Conservation (phyloP, 2,113 vertebrate species). For the Nibea coibor region DNA sequence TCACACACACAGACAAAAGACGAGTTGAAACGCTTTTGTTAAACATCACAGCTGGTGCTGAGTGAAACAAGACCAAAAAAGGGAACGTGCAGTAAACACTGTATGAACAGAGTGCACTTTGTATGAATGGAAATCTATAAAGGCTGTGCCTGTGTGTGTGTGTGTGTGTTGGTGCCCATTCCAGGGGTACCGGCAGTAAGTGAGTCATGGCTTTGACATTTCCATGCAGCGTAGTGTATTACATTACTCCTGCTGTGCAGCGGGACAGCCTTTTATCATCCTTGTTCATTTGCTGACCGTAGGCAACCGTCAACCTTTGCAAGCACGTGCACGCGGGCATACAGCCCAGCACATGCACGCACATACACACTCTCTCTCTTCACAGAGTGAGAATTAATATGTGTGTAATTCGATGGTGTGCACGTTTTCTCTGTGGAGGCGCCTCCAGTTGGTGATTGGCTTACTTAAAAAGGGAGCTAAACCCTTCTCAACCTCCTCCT, state of each 20-base stretch:
- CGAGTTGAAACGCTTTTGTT: constrained; percentile 73
- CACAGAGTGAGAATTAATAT: not conserved
- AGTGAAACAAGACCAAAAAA: constrained; percentile 72
- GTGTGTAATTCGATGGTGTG: not conserved
- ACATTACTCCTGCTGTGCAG: constrained; percentile 64
- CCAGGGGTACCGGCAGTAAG: constrained; percentile 51
- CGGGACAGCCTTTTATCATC: constrained; percentile 64
- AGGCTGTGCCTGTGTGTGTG: constrained; percentile 23
- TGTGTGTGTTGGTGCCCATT: constrained; percentile 39
- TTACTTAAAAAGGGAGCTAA: not conserved
- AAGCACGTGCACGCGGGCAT: constrained; percentile 23
- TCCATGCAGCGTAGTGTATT: constrained; percentile 67
- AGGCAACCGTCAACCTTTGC: constrained; percentile 56
- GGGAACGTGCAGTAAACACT: constrained; percentile 65
- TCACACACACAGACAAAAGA: constrained; percentile 3
- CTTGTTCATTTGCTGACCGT: constrained; percentile 61
- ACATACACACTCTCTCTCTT: not conserved
- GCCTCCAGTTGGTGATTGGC: not conserved
- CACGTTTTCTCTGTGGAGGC: not conserved
- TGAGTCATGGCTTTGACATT: constrained; percentile 79
- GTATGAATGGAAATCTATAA: constrained; percentile 57
- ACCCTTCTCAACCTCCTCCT: not conserved
- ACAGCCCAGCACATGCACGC: not conserved
- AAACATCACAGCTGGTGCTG: constrained; percentile 68
- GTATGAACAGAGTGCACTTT: constrained; percentile 59